Conservation (phyloP, 2,888 invertebrate species). For the Hyles lineata region DNA sequence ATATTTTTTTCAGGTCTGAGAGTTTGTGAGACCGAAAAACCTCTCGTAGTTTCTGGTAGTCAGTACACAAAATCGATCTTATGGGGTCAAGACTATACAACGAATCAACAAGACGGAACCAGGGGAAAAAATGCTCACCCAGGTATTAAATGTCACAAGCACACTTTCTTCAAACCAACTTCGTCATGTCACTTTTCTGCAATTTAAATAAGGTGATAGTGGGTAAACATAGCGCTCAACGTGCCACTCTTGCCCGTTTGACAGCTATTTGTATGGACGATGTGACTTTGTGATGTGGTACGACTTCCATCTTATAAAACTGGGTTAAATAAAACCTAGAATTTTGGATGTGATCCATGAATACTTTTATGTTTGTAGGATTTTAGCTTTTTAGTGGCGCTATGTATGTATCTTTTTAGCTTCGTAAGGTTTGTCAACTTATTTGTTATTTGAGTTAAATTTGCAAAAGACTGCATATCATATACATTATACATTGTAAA, state of each 20-base stretch:
- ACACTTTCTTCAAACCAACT: slow-evolving; percentile 20
- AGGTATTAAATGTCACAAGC: not conserved
- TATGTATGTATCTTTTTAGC: too few relatives aligned
- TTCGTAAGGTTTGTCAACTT: too few relatives aligned
- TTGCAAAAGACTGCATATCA: too few relatives aligned
- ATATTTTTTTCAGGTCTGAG: too few relatives aligned
- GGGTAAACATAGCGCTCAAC: slow-evolving; percentile 10
- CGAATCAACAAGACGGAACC: too few relatives aligned
- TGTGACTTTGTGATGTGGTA: slow-evolving; percentile 7
- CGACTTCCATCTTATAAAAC: slow-evolving; percentile 9
- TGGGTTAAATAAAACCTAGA: not conserved
- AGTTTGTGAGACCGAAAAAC: too few relatives aligned
- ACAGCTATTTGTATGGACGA: slow-evolving; percentile 9
- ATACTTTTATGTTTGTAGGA: not conserved
- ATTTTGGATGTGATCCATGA: not conserved
- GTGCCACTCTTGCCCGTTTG: slow-evolving; percentile 17
- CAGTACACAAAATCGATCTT: too few relatives aligned
- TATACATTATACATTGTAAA: too few relatives aligned
- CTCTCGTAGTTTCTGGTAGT: too few relatives aligned
- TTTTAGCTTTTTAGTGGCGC: too few relatives aligned
- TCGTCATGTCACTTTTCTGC: slow-evolving; percentile 20
- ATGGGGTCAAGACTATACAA: too few relatives aligned
- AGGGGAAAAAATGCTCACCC: not conserved
- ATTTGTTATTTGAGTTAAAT: too few relatives aligned
- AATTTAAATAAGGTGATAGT: slow-evolving; percentile 26